These are phyloP conservation scores for Thera britannica DNA, from an alignment of 2,888 invertebrate genomes.

Conservation along the genomic window DNA sequence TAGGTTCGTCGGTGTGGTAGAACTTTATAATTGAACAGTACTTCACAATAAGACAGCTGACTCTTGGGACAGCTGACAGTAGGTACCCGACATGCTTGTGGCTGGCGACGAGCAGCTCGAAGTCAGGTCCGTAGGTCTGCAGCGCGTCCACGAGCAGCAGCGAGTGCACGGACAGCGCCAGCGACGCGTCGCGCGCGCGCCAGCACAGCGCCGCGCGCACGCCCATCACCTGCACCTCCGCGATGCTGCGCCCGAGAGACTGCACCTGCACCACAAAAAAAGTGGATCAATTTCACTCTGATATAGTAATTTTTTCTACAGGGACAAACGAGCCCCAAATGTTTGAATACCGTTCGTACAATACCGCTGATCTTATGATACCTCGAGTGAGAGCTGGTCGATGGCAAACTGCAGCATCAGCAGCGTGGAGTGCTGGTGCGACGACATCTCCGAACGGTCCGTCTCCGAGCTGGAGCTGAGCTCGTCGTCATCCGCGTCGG, in stretches of 20 bases:
- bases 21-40: too few species aligned
- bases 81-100: conserved; percentile 95
- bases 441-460: conserved; percentile 66
- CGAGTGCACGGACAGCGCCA: conserved; percentile 95
- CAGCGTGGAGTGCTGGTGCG: conserved; percentile 84
- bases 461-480: conserved; percentile 75
- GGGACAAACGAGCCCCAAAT: too few species aligned
- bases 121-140: conserved; percentile 97
- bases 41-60: too few species aligned
- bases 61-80: too few species aligned
- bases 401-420: conserved; percentile 94
- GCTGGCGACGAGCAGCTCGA: conserved; percentile 96
- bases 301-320: too few species aligned
- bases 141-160: conserved; percentile 96
- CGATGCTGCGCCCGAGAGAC: conserved; percentile 94
- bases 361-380: conserved; percentile 44
- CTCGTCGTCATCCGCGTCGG: conserved; percentile 65
- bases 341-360: too few species aligned
- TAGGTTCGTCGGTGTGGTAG: too few species aligned
- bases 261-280: conserved; percentile 83
- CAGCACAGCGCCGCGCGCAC: conserved; percentile 91
- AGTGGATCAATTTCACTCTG: too few species aligned
- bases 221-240: conserved; percentile 96
- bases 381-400: conserved; percentile 93
- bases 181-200: conserved; percentile 89